Conservation (phyloP, 2,888 invertebrate species). For the Leucoptera coffeella region DNA sequence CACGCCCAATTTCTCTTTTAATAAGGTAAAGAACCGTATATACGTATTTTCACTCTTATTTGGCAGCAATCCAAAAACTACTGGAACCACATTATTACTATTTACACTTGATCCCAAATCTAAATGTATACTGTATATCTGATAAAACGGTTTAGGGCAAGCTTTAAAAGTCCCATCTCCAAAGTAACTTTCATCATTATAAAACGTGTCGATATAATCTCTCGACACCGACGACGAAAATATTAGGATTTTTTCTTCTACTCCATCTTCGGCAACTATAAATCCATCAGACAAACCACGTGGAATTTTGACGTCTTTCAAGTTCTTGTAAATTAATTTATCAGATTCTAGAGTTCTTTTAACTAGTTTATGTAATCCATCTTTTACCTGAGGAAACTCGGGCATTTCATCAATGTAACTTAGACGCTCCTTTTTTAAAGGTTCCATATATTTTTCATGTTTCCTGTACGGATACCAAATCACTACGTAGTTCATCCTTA, state of each 20-base stretch:
- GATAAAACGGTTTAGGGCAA: constrained; percentile 4
- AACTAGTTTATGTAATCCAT: constrained; percentile 4
- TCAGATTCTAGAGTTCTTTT: constrained; percentile 4
- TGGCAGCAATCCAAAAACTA: constrained; percentile 5
- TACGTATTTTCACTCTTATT: constrained; percentile 5
- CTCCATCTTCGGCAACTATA: constrained; percentile 3
- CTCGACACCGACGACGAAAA: constrained; percentile 2
- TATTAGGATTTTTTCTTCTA: constrained; percentile 3
- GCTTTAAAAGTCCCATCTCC: constrained; percentile 4
- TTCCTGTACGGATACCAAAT: not conserved
- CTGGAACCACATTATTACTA: constrained; percentile 5
- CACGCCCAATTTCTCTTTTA: constrained; percentile 1
- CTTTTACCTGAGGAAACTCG: constrained; percentile 5
- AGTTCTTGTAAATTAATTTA: constrained; percentile 3
- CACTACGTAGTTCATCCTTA: constrained; percentile 1
- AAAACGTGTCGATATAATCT: constrained; percentile 1
- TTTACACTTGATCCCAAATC: constrained; percentile 4
- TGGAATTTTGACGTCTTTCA: constrained; percentile 3
- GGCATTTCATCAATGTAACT: constrained; percentile 6
- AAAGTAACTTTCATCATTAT: constrained; percentile 1
- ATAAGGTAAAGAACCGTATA: constrained; percentile 1
- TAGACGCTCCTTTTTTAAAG: constrained; percentile 4
- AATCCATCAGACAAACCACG: constrained; percentile 1
- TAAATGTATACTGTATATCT: constrained; percentile 4
- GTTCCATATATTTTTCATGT: constrained; percentile 4